Conservation (phyloP, 2,797 vertebrate genomes). For the Sebastes cheni region DNA sequence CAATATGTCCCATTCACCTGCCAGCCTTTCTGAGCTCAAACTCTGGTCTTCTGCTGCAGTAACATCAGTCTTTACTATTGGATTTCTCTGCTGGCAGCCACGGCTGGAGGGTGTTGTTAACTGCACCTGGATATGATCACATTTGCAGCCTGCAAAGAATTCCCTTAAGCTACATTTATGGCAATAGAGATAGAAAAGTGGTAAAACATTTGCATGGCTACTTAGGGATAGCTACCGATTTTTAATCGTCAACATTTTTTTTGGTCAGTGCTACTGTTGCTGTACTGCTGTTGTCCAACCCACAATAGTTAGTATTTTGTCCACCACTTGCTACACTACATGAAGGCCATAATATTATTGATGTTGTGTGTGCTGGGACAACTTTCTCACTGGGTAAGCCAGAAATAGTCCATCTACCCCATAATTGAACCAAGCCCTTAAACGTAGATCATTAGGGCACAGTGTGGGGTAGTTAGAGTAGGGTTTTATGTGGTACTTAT, state of each 20-base stretch:
- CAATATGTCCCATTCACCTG: neutral
- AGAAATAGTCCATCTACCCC: neutral
- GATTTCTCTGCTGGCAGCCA: constrained; percentile 20
- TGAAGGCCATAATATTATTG: neutral
- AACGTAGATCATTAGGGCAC: neutral
- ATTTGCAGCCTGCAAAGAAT: neutral
- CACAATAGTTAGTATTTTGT: neutral
- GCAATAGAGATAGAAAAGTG: neutral
- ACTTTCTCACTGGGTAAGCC: neutral
- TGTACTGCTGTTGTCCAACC: neutral
- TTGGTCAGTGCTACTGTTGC: neutral
- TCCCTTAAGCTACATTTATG: neutral
- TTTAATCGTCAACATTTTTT: neutral
- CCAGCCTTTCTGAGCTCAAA: neutral
- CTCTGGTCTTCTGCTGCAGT: neutral
- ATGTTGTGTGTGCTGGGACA: neutral
- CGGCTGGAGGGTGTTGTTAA: neutral
- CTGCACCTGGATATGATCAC: neutral
- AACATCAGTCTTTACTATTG: constrained; percentile 32
- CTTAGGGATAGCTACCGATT: neutral
- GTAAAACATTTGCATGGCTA: neutral
- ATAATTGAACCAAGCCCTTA: neutral
- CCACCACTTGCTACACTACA: neutral
- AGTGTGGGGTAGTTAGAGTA: neutral
- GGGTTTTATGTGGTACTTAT: neutral